Base-by-base conservation (phyloP, 2,888 invertebrate species). In the Heteropelma amictum region DNA sequence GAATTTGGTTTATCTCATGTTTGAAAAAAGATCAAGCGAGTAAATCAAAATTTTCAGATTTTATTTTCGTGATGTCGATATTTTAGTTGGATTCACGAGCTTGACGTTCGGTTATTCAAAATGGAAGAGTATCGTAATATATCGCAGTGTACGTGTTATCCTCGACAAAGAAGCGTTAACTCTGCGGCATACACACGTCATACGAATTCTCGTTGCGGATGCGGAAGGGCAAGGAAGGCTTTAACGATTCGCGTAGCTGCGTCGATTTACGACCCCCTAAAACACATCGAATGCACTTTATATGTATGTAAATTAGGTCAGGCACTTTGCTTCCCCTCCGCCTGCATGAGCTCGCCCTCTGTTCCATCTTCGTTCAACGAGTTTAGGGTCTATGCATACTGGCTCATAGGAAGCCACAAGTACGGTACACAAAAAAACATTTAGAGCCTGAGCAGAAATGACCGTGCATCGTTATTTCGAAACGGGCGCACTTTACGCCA, bases 301-400 rank as follows among this genome's bases (percentile, higher is more conserved):
- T 88, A 88, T 88, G 88, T 88, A 88, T 88, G 89, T 88, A 88
- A 88, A 89, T 88, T 89, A 88, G 89, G 89, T 89, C 88, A 89
- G 88, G 83, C 84, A 78, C 79, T 82, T 80, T 61, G 61, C 56
- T 61, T 81, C 80, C 79, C 82, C 67, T 76, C 77, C 70, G 79
- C 79, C 77, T 79, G 63, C 49, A 30, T 35, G 23, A 79, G 74
- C 79, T 72, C 69, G 49, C 67, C 61, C 63, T 42, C 49, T 28
- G 38, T 54, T 58, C 60, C 47, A 51, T 28, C 26, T 45, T 47
- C 58, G 21, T 49, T 30, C 30, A 35, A n/a, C n/a, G n/a, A n/a
- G n/a, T n/a, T 47, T 35, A 47, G 33, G 47, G 53, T 53, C 19
- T 38, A 35, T 45, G 21, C 38, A 64, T 64, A 23, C 64, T 14